phyloP scores from a whole-genome alignment of 2,888 invertebrate species.

The Drosophila suboccidentalis region DNA sequence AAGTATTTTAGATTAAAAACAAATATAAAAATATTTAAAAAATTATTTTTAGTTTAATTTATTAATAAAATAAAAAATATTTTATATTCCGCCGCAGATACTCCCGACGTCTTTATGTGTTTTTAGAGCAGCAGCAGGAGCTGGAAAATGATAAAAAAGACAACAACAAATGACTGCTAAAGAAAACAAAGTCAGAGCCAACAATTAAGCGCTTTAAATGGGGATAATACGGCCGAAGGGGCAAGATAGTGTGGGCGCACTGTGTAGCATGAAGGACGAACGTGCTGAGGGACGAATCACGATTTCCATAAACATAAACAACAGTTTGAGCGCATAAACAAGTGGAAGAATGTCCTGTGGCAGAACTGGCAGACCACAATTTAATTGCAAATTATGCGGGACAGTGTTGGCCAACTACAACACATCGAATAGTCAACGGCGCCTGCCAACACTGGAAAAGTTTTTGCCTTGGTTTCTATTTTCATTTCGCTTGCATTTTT shows the following conservation, averaged over 20 bases:
- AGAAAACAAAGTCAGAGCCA: conserved; percentile 46
- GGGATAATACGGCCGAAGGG: conserved; percentile 56
- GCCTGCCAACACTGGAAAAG: conserved; percentile 33
- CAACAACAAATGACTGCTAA: conserved; percentile 13
- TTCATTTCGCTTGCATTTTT: not conserved
- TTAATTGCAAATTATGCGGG: conserved; percentile 67
- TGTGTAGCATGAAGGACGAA: conserved; percentile 2
- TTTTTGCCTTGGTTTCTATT: conserved; percentile 16
- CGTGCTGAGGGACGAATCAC: conserved; percentile 35
- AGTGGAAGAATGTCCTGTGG: conserved; percentile 33
- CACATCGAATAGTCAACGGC: not conserved
- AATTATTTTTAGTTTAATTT: too few relatives aligned
- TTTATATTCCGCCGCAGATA: too few relatives aligned
- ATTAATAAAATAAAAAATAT: too few relatives aligned
- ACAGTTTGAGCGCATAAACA: conserved; percentile 68
- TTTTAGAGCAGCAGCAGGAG: not conserved
- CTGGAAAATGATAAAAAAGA: conserved; percentile 9
- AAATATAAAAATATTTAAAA: too few relatives aligned
- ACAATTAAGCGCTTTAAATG: conserved; percentile 66
- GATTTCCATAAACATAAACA: conserved; percentile 74
- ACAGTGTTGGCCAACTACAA: conserved; percentile 43
- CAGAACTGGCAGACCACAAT: conserved; percentile 31
- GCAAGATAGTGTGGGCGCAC: conserved; percentile 2
- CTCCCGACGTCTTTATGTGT: not conserved
- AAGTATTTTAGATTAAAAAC: too few relatives aligned